These are phyloP conservation scores for Luehdorfia chinensis DNA, from an alignment of 1,140 invertebrate genomes.

Conservation along the genomic window DNA sequence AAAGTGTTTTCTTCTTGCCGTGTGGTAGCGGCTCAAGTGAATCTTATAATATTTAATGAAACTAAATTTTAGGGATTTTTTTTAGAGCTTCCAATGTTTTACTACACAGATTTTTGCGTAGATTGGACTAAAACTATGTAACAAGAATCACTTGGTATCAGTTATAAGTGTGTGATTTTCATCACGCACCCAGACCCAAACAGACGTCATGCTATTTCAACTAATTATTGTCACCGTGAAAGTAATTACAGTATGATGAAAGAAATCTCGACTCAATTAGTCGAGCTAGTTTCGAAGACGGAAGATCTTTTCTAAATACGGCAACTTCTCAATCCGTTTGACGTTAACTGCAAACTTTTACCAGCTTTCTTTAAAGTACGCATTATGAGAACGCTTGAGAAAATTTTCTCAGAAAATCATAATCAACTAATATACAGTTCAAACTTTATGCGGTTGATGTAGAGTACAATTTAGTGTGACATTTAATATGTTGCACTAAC, in stretches of 20 bases:
- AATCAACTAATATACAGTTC: constrained; percentile 13
- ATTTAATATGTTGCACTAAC: constrained; percentile 16
- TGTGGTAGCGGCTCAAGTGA: too few species aligned
- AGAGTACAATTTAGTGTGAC: constrained; percentile 8
- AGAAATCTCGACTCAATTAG: background rate
- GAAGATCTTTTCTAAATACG: constrained; percentile 5
- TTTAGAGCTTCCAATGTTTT: too few species aligned
- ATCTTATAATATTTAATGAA: too few species aligned
- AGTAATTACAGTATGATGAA: constrained; percentile 2
- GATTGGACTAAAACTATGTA: too few species aligned
- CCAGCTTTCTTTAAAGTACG: constrained; percentile 23
- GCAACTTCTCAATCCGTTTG: constrained; percentile 23
- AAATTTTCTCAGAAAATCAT: constrained; percentile 25
- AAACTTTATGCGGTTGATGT: constrained; percentile 9
- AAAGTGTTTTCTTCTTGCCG: too few species aligned
- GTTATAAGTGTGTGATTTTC: too few species aligned
- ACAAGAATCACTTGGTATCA: too few species aligned
- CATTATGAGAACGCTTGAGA: constrained; percentile 29
- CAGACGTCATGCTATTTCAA: too few species aligned
- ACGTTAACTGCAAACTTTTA: constrained; percentile 29
- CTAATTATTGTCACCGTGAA: too few species aligned
- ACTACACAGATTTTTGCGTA: too few species aligned
- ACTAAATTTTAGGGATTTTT: too few species aligned
- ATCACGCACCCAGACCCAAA: too few species aligned
- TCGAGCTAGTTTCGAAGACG: background rate